A percentile compares a stretch with the other conserved stretches of the same genome.
Conservation (phyloP, 2,113 vertebrate species). For the Capra hircus region DNA sequence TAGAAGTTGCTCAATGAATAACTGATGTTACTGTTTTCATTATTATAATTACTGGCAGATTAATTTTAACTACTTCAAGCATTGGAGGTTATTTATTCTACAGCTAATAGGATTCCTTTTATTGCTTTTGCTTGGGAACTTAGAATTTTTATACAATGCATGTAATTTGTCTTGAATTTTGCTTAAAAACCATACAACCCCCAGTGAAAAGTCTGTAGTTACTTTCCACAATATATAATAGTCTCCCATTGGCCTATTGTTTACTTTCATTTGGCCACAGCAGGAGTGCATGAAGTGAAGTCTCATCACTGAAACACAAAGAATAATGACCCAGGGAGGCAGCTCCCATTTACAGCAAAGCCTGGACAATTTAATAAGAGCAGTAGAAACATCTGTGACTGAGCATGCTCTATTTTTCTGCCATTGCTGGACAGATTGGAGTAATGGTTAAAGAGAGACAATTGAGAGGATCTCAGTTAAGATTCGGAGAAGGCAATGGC, state of each 20-base stretch:
- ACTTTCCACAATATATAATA: conserved; percentile 25
- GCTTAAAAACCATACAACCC: background rate
- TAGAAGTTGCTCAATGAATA: background rate
- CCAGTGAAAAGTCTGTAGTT: conserved; percentile 10
- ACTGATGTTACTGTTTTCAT: background rate
- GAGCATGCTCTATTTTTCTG: background rate
- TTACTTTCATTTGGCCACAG: conserved; percentile 52
- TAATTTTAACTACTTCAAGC: conserved; percentile 29
- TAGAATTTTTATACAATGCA: background rate
- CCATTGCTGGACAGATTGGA: background rate
- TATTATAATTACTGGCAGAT: conserved; percentile 17
- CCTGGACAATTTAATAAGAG: background rate
- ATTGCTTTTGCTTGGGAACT: background rate
- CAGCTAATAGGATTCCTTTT: background rate
- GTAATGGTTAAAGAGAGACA: background rate
- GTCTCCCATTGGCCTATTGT: conserved; percentile 31
- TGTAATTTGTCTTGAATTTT: conserved; percentile 21
- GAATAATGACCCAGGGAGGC: conserved; percentile 16
- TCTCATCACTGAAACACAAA: background rate
- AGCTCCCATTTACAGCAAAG: conserved; percentile 22
- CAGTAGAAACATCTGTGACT: background rate
- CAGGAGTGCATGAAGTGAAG: conserved; percentile 32
- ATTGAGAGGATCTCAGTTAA: background rate
- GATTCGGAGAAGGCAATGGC: background rate
- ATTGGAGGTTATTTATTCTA: background rate